Conservation (phyloP, 1,140 invertebrate genomes). For the Cydia fagiglandana region DNA sequence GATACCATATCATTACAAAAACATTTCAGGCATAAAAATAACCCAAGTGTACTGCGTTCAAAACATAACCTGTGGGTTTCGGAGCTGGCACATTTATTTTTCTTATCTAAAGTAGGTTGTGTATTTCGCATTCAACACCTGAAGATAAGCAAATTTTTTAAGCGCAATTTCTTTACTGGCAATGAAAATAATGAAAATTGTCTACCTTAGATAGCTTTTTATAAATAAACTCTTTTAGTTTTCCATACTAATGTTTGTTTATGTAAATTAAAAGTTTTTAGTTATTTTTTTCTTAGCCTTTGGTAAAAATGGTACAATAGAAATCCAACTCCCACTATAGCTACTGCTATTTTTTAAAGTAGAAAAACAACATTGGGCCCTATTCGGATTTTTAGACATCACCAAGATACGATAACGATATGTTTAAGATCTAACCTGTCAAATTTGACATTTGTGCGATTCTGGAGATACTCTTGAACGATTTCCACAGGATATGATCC, state of each 20-base stretch:
- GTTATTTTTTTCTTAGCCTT: not conserved
- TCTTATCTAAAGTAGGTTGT: constrained; percentile 4
- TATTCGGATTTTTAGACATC: no score
- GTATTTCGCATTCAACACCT: not conserved
- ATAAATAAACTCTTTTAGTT: no score
- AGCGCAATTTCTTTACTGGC: not conserved
- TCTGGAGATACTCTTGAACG: no score
- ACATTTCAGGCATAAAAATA: not conserved
- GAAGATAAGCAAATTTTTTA: not conserved
- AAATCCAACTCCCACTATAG: not conserved
- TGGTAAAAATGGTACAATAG: not conserved
- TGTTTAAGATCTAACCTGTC: no score
- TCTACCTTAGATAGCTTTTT: no score
- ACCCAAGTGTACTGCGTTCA: not conserved
- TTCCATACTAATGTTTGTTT: not conserved
- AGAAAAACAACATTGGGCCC: no score
- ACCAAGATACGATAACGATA: no score
- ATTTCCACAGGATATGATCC: no score
- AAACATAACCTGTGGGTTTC: not conserved
- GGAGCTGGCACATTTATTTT: not conserved
- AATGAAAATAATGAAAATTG: not conserved
- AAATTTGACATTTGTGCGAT: no score
- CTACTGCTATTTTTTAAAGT: not conserved
- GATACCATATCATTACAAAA: not conserved
- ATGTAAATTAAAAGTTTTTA: not conserved